Evolutionary conservation across 2,888 invertebrate species (phyloP), one percentile per base, ranked within the genome.

Genomic region (Morpho deidamia): DNA sequence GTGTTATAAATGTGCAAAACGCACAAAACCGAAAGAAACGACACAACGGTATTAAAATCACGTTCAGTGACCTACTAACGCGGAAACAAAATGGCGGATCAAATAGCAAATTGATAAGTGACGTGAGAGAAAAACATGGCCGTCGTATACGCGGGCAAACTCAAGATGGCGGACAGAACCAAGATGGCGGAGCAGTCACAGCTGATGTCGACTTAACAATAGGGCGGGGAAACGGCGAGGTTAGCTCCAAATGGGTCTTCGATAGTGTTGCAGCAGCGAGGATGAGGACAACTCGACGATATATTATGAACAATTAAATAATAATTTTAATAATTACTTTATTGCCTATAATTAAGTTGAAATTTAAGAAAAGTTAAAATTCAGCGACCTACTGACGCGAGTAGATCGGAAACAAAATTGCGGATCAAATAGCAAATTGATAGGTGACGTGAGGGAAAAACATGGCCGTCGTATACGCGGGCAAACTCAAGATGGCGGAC

Each of bases 181-280:
- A 66, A 61, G 37, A 66, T 63, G 69, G 60, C 62, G 62, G 56
- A 14, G 42, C 53, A 34, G 66, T 10, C 14, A 35, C 51, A 59
- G 51, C 54, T 48, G 60, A 55, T 43, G 53, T 68, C 52, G 82
- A 83, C 57, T 58, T 86, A 1, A 70, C 69, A 1, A 59, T 87
- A 1, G 87, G 86, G 0, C 57, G 56, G 0, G 62, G 53, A 0
- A 63, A 60, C 0, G 79, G 77, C 0, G 70, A 81, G 57, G 71
- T 86, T 1, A 65, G 65, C 37, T 80, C 82, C 0, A 83, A 79
- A 41, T 88, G 87, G 88, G 83, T 88, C 32, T 87, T 85, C 53
- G 87, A 87, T 42, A 86, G 87, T 47, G 78, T 86, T 0, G 79
- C 80, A 0, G 71, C 78, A 0, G 78, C 72, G 0, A 69, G 85